phyloP scores from a whole-genome alignment of 2,888 invertebrate species.

The Argyresthia albistria region DNA sequence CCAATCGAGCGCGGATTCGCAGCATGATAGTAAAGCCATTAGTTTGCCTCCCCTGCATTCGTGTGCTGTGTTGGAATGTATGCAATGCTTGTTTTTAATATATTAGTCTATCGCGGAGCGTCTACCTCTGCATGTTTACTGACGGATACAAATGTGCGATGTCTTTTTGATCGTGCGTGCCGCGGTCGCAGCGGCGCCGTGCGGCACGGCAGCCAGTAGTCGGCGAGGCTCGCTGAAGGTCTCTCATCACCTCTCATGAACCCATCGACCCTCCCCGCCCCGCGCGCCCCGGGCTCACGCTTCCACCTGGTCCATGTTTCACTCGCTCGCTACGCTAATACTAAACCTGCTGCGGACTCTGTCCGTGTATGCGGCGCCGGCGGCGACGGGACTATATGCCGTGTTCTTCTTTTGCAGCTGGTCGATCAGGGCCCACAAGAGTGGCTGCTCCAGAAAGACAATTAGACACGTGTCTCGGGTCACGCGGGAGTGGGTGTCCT shows the following conservation, averaged over 20 bases:
- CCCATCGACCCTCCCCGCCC: slow-evolving; percentile 16
- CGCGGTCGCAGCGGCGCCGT: slow-evolving; percentile 14
- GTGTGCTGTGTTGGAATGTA: slow-evolving; percentile 46
- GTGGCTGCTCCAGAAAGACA: slow-evolving; percentile 73
- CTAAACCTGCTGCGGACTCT: slow-evolving; percentile 43
- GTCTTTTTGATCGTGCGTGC: slow-evolving; percentile 63
- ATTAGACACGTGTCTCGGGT: slow-evolving; percentile 60
- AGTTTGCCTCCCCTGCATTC: slow-evolving; percentile 55
- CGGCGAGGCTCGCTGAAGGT: slow-evolving; percentile 68
- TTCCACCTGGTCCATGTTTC: slow-evolving; percentile 61
- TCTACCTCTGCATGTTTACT: slow-evolving; percentile 53
- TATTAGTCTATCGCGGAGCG: slow-evolving; percentile 29
- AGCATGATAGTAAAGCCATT: slow-evolving; percentile 54
- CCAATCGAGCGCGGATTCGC: slow-evolving; percentile 25
- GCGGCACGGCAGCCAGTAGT: slow-evolving; percentile 57
- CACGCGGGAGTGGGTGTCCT: slow-evolving; percentile 66
- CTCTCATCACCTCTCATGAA: slow-evolving; percentile 54
- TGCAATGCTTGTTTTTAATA: slow-evolving; percentile 37
- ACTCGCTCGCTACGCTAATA: slow-evolving; percentile 59
- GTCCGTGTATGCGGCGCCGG: slow-evolving; percentile 16
- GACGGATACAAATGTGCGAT: slow-evolving; percentile 58
- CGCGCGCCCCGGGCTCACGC: slow-evolving; percentile 32
- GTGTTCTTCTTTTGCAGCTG: slow-evolving; percentile 72
- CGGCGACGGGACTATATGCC: slow-evolving; percentile 69
- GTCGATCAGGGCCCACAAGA: slow-evolving; percentile 69